Evolutionary conservation across 2,797 vertebrate species (phyloP), one percentile per base, ranked within the genome.

Genomic region (Liasis olivaceus): DNA sequence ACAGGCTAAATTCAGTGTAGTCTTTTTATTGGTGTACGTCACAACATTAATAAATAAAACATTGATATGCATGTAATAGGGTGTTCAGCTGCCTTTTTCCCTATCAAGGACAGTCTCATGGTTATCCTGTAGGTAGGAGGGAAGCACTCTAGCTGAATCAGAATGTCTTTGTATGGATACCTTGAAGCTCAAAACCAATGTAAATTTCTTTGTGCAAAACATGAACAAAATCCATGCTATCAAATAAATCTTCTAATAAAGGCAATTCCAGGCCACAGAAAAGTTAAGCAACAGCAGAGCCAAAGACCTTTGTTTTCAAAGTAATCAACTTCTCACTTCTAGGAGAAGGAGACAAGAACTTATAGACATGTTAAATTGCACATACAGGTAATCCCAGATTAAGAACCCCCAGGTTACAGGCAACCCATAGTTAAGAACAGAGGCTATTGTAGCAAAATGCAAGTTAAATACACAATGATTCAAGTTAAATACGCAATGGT

Each of bases 181-280:
- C 1, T 85, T 2, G 24, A 94, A 89, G 54, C 94, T 63, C 0
- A 0, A 13, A 8, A 90, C 85, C 88, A 89, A 86, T 93, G 81
- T 60, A 72, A 69, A 69, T 14, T 69, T 69, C 64, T 12, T 66
- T n/a, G 13, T 31, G 0, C 0, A 0, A 0, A 54, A 2, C 1
- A 88, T 69, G 90, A 69, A 81, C 28, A 11, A 84, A 85, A 84
- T 47, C 69, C 12, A 4, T 0, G 0, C 0, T 0, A 28, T 20
- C 3, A 0, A 54, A 64, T 11, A 5, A 89, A 89, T 26, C 12
- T 58, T n/a, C 51, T 54, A 36, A n/a, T 60, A 2, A 42, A 72
- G 9, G 22, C 9, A 14, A n/a, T 17, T 4, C 85, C 14, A 8
- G 63, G 84, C 89, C 93, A 69, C 9, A 36, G 1, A 89, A 20